Conservation (phyloP, 2,113 vertebrate genomes). For the Cnemophilus loriae region DNA sequence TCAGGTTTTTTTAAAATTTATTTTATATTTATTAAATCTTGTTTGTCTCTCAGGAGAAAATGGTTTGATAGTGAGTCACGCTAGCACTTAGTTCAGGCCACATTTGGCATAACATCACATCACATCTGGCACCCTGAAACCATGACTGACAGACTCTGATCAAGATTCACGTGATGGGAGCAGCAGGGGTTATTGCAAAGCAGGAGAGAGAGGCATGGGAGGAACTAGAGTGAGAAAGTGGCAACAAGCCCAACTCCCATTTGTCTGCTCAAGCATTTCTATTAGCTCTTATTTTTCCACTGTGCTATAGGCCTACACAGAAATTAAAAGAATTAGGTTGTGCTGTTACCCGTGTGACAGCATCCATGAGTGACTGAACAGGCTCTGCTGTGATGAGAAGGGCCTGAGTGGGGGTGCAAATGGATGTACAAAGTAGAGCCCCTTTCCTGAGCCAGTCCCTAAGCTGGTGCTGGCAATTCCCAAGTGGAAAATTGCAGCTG, state of each 20-base stretch:
- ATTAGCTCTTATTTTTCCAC: not conserved
- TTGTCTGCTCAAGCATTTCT: not conserved
- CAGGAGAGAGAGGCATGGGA: not conserved
- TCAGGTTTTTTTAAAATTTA: not conserved
- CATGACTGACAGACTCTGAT: not conserved
- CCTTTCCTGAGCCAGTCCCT: not conserved
- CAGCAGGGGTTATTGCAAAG: not conserved
- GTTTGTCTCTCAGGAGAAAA: not conserved
- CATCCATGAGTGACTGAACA: not conserved
- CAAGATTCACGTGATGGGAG: not conserved
- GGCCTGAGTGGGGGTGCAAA: not conserved
- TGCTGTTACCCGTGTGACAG: not conserved
- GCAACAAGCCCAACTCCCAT: constrained; percentile 11
- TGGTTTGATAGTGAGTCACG: not conserved
- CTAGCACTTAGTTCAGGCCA: not conserved
- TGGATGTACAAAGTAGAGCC: not conserved
- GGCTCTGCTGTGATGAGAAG: not conserved
- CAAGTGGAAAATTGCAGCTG: not conserved
- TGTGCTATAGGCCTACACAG: not conserved
- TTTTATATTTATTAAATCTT: not conserved
- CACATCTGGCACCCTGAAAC: constrained; percentile 18
- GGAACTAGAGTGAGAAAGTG: not conserved
- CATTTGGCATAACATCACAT: not conserved
- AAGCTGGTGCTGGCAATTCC: not conserved
- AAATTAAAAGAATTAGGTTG: not conserved